Conservation (phyloP, 2,797 vertebrate species). For the Paedocypris micromegethes region DNA sequence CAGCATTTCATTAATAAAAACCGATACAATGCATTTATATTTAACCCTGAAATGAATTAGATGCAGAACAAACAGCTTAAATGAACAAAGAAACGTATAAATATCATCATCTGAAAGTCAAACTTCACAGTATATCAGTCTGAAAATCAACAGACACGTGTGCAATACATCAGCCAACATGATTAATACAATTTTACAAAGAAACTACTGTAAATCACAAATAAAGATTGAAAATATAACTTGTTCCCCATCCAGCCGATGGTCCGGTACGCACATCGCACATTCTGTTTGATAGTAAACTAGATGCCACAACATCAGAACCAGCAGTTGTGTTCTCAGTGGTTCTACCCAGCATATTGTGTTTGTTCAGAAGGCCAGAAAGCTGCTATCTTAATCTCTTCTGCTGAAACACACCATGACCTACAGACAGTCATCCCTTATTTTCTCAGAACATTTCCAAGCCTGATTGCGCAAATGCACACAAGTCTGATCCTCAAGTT, state of each 20-base stretch:
- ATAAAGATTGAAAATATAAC: neutral
- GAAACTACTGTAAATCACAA: neutral
- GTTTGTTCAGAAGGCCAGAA: constrained; percentile 56
- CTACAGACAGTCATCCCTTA: neutral
- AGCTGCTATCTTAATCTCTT: constrained; percentile 40
- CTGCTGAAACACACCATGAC: constrained; percentile 14
- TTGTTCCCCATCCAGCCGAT: neutral
- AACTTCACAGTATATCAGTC: constrained; percentile 42
- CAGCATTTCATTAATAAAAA: neutral
- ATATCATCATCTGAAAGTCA: constrained; percentile 5
- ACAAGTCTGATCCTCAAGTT: too few relatives aligned
- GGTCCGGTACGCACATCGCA: constrained; percentile 9
- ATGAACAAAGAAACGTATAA: neutral
- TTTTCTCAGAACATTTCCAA: neutral
- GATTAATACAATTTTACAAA: constrained; percentile 2
- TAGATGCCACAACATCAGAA: constrained; percentile 3
- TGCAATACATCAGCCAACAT: constrained; percentile 3
- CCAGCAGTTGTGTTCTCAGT: constrained; percentile 14
- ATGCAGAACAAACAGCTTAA: neutral
- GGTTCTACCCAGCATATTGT: constrained; percentile 48
- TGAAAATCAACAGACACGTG: constrained; percentile 11
- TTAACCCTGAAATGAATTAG: neutral
- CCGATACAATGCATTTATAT: neutral
- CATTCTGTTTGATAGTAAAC: constrained; percentile 11
- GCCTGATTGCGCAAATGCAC: constrained; percentile 2